Percentiles rank a stretch among this genome's conserved stretches.
Conservation (phyloP, 1,140 invertebrate species). For the Drosophila serrata region DNA sequence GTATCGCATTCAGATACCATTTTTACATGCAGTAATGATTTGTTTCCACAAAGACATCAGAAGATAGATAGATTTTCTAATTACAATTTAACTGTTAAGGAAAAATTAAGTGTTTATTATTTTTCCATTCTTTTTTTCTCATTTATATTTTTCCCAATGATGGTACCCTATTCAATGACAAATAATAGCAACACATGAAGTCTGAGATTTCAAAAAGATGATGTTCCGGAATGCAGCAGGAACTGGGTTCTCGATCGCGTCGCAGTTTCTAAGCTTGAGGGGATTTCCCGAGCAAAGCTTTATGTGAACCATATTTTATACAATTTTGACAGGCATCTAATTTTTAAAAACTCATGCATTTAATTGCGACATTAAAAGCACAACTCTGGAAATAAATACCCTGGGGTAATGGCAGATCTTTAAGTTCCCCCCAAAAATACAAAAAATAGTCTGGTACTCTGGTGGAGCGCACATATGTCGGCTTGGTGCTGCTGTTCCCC, state of each 20-base stretch:
- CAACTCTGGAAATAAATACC: slow-evolving; percentile 54
- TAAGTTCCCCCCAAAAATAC: slow-evolving; percentile 40
- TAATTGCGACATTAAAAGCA: slow-evolving; percentile 82
- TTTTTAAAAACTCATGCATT: slow-evolving; percentile 81
- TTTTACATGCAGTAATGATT: too few species aligned
- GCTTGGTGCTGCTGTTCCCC: slow-evolving; percentile 12
- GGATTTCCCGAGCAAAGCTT: slow-evolving; percentile 52
- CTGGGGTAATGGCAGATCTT: slow-evolving; percentile 19
- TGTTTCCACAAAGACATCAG: too few species aligned
- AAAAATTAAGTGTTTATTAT: too few species aligned
- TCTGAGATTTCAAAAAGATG: slow-evolving; percentile 18
- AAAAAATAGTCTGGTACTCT: slow-evolving; percentile 17
- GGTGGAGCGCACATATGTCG: slow-evolving; percentile 44
- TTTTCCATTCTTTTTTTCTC: too few species aligned
- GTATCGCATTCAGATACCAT: too few species aligned
- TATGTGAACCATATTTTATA: slow-evolving; percentile 66
- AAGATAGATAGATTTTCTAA: too few species aligned
- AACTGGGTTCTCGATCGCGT: background rate
- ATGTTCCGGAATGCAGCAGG: background rate
- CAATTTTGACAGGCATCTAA: slow-evolving; percentile 77
- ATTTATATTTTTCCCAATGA: background rate
- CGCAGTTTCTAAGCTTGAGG: slow-evolving; percentile 8
- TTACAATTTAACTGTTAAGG: too few species aligned
- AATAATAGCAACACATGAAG: background rate
- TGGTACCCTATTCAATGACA: background rate